Evolutionary conservation across 2,113 vertebrate species (phyloP).

Genomic region (Silurus meridionalis): DNA sequence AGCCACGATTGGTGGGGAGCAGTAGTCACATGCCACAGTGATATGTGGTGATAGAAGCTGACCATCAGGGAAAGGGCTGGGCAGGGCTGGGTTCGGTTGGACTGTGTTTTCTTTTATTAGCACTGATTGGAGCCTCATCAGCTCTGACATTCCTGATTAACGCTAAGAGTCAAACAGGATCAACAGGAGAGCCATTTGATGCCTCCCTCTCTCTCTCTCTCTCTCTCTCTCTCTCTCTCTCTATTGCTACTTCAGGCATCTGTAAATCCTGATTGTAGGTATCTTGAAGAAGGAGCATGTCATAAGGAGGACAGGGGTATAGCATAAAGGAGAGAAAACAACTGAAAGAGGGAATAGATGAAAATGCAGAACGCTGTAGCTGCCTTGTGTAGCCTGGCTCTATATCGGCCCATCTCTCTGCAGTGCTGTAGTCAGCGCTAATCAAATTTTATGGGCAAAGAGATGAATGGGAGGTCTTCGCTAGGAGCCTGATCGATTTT

Average conservation of each 20-base stretch:
- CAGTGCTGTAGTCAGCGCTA: conserved; percentile 87
- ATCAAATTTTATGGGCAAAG: conserved; percentile 87
- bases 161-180: conserved; percentile 24
- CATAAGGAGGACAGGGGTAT: conserved; percentile 14
- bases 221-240: conserved; percentile 2
- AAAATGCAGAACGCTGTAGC: conserved; percentile 56
- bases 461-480: conserved; percentile 88
- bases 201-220: background rate
- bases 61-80: background rate
- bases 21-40: conserved; percentile 69
- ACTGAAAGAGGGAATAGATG: conserved; percentile 37
- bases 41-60: conserved; percentile 56
- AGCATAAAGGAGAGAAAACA: conserved; percentile 18
- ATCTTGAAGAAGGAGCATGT: background rate
- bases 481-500: conserved; percentile 84
- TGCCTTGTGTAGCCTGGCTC: conserved; percentile 74
- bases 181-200: background rate
- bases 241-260: background rate
- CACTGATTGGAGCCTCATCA: conserved; percentile 50
- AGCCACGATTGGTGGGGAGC: conserved; percentile 61
- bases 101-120: conserved; percentile 55
- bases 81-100: conserved; percentile 32
- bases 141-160: conserved; percentile 50
- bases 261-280: background rate
- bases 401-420: conserved; percentile 84